These are phyloP conservation scores for Caenorhabditis sp. DNA, from an alignment of 2,888 invertebrate genomes.

Conservation along the genomic window DNA sequence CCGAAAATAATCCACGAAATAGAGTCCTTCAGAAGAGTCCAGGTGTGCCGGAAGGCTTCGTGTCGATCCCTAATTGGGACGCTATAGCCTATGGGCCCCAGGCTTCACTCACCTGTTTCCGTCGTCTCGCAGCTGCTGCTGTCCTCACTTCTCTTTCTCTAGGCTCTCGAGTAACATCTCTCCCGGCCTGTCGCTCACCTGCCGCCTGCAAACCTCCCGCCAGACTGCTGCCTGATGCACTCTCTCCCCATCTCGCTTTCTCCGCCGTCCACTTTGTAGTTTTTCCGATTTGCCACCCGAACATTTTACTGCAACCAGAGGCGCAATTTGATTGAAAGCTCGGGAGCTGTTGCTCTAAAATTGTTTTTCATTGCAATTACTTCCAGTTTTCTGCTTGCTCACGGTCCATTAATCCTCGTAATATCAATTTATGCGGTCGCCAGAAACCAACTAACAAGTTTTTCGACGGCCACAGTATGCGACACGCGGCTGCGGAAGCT, in stretches of 20 bases:
- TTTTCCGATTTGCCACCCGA: conserved; percentile 9
- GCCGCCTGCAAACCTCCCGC: conserved; percentile 36
- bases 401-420: conserved; percentile 7
- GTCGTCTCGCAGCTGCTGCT: conserved; percentile 39
- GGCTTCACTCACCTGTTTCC: conserved; percentile 52
- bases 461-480: neutral
- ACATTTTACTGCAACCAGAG: conserved; percentile 2
- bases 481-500: neutral
- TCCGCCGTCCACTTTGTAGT: conserved; percentile 31
- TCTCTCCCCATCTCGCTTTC: conserved; percentile 12
- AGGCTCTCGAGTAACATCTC: conserved; percentile 42
- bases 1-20: conserved; percentile 26
- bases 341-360: neutral
- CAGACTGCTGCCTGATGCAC: conserved; percentile 27
- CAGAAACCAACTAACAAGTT: conserved; percentile 18
- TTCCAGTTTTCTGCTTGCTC: conserved; percentile 20
- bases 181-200: conserved; percentile 38
- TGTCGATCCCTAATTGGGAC: conserved; percentile 10
- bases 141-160: conserved; percentile 26
- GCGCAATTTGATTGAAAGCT: neutral
- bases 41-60: conserved; percentile 37
- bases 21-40: conserved; percentile 1
- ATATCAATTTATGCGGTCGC: neutral
- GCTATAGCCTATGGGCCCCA: neutral
- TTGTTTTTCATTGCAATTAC: conserved; percentile 3